Evolutionary conservation across 2,797 vertebrate genomes (phyloP).

Genomic region (Distichodus sexfasciatus): DNA sequence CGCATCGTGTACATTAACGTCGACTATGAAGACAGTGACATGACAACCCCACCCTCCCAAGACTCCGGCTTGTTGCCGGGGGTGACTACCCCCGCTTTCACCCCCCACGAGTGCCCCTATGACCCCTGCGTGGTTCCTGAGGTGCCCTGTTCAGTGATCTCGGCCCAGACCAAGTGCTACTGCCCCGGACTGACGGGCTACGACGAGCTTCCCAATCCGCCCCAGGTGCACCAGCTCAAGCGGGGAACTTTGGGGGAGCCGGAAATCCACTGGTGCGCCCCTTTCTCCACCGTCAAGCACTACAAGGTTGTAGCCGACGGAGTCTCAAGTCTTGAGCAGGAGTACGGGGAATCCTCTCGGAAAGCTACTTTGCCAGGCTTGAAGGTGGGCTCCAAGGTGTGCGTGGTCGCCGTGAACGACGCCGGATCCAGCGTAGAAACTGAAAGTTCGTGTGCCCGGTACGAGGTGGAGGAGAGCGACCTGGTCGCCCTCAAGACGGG

Average conservation of each 20-base stretch:
- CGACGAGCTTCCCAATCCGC: conserved; percentile 57
- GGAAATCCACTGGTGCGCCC: conserved; percentile 80
- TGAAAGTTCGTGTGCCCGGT: conserved; percentile 64
- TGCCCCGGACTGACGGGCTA: conserved; percentile 76
- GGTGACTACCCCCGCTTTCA: neutral
- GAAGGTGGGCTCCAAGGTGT: conserved; percentile 67
- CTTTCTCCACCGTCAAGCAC: conserved; percentile 69
- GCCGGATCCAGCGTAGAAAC: conserved; percentile 68
- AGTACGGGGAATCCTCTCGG: conserved; percentile 54
- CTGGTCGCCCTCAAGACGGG: conserved; percentile 37
- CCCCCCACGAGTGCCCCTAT: conserved; percentile 60
- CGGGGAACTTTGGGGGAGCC: conserved; percentile 52
- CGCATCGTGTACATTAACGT: conserved; percentile 40
- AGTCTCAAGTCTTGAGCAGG: neutral
- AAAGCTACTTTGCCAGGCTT: conserved; percentile 59
- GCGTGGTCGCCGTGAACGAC: conserved; percentile 75
- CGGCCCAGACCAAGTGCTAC: conserved; percentile 47
- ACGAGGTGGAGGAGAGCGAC: conserved; percentile 26
- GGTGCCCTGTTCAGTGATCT: conserved; percentile 66
- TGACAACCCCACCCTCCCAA: neutral
- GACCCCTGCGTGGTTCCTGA: conserved; percentile 75
- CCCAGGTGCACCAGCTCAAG: conserved; percentile 61
- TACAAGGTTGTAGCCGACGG: conserved; percentile 69
- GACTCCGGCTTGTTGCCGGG: neutral
- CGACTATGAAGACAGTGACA: conserved; percentile 1